phyloP scores from a whole-genome alignment of 2,888 invertebrate genomes.

The Hyposoter didymator region DNA sequence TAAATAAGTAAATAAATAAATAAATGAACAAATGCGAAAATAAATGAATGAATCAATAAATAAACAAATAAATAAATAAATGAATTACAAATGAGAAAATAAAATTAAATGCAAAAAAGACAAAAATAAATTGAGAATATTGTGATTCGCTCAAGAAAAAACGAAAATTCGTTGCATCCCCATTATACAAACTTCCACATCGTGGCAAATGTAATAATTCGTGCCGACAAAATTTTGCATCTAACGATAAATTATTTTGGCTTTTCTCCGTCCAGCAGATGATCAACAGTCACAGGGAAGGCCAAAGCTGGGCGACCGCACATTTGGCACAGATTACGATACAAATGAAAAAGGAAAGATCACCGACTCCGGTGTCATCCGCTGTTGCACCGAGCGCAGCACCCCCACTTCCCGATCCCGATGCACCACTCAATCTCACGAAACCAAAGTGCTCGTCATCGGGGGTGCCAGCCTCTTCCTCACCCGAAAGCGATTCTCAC shows the following conservation, averaged over 20 bases:
- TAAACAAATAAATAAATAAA: neutral
- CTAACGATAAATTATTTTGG: neutral
- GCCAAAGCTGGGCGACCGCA: slow-evolving; percentile 88
- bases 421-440: slow-evolving; percentile 94
- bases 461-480: slow-evolving; percentile 81
- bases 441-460: slow-evolving; percentile 90
- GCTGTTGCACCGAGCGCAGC: slow-evolving; percentile 80
- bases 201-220: neutral
- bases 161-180: neutral
- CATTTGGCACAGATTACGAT: slow-evolving; percentile 90
- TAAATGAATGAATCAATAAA: neutral
- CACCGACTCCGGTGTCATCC: slow-evolving; percentile 81
- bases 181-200: too few species aligned
- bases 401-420: slow-evolving; percentile 87
- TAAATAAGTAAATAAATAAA: too few species aligned
- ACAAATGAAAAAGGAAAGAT: slow-evolving; percentile 81
- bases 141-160: neutral
- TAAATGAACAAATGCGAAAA: too few species aligned
- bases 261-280: slow-evolving; percentile 82
- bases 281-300: slow-evolving; percentile 85
- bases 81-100: neutral
- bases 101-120: neutral
- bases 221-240: neutral
- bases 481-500: slow-evolving; percentile 86
- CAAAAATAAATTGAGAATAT: neutral